Evolutionary conservation across 1,140 invertebrate species (phyloP), one percentile per base, ranked within the genome.

Genomic region (Heliconius hermathena): DNA sequence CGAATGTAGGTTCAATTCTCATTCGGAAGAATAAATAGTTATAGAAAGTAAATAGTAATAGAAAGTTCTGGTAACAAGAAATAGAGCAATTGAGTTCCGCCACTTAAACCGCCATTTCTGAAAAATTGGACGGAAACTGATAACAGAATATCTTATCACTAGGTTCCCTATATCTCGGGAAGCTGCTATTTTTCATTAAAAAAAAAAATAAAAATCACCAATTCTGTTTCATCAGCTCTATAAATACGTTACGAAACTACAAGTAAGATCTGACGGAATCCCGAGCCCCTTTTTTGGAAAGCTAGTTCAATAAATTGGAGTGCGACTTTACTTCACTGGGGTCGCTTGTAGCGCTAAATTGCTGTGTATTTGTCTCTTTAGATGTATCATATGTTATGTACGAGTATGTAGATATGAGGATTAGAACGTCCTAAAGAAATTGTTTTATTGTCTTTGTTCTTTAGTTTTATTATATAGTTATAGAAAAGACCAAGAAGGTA

Each of bases 221-320:
- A 46, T 22, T 60, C 20, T 22, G 60, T 66, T 29, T 66, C 60
- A 66, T 22, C 60, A 66, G 60, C 60, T 66, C 60, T 66, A 9
- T 66, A 66, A 66, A 66, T 66, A 29, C 60, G 26, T 57, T 66
- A 5, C 60, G 22, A 66, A 66, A 66, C 60, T 66, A 66, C 60
- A 66, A 57, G 26, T 66, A 29, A 66, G 60, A 29, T 66, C 60
- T 66, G 60, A 66, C 26, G 60, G 60, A 66, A 66, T 66, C 60
- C 60, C 60, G 60, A 66, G 60, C 60, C 60, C 60, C 60, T 66
- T 66, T 66, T 66, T 66, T 66, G 60, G 60, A 29, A 66, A 66
- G 60, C 60, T 22, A 66, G 60, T 66, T 66, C 60, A 66, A 66
- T 66, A 66, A 66, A 66, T 66, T 66, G 60, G 60, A 66, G 60